Evolutionary conservation across 2,113 vertebrate species (phyloP).

Genomic region (Spea bombifrons): DNA sequence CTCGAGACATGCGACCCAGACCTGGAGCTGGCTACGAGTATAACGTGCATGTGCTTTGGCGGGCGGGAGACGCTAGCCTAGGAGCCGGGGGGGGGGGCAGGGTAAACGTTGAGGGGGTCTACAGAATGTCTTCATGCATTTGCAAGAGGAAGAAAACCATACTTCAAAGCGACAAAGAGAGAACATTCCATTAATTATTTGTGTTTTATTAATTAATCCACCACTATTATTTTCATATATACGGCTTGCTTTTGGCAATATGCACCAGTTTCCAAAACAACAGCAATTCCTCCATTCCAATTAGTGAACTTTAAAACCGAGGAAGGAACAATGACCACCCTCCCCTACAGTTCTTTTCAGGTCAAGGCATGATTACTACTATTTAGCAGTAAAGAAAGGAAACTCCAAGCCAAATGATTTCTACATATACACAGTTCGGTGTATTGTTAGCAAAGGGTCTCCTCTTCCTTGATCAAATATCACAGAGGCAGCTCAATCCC

Average conservation of each 20-base stretch:
- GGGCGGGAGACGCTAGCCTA: too few relatives aligned
- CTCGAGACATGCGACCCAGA: too few relatives aligned
- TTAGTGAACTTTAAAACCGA: not conserved
- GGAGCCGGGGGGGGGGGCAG: too few relatives aligned
- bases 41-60: too few relatives aligned
- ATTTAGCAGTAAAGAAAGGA: not conserved
- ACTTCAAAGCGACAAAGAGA: too few relatives aligned
- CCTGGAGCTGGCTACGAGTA: too few relatives aligned
- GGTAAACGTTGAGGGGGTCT: too few relatives aligned
- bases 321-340: not conserved
- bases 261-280: not conserved
- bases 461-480: not conserved
- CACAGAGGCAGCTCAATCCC: not conserved
- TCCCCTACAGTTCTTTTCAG: slow-evolving; percentile 2
- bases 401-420: not conserved
- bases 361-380: slow-evolving; percentile 1
- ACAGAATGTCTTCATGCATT: too few relatives aligned
- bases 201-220: too few relatives aligned
- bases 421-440: slow-evolving; percentile 1
- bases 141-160: too few relatives aligned
- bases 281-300: not conserved
- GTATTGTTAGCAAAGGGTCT: slow-evolving; percentile 14
- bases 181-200: too few relatives aligned
- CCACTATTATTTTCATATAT: too few relatives aligned
- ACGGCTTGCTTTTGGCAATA: not conserved